Percentiles rank a stretch among this genome's conserved stretches.
Evolutionary conservation across 2,888 invertebrate genomes (phyloP).

Genomic region (Dioctria linearis): DNA sequence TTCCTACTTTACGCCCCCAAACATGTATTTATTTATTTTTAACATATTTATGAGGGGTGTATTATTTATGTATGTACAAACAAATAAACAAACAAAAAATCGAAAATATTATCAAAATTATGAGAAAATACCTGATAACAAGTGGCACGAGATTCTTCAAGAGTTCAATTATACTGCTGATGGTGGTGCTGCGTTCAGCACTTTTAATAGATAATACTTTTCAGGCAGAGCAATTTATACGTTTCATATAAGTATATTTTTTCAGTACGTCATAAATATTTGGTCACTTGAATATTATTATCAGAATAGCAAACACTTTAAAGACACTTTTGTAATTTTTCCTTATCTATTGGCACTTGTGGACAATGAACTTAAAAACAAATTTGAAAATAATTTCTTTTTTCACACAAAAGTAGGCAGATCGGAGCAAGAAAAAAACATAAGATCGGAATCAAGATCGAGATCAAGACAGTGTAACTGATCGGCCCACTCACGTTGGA

Average conservation of each 20-base stretch:
- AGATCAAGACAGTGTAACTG: neutral
- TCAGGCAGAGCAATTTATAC: too few species aligned
- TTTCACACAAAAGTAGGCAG: neutral
- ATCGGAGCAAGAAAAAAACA: neutral
- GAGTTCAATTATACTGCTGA: neutral
- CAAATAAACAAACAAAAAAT: too few species aligned
- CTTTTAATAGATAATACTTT: neutral
- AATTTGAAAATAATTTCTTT: too few species aligned
- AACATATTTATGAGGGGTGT: too few species aligned
- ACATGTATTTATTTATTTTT: too few species aligned
- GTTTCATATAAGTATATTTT: too few species aligned
- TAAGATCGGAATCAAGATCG: neutral
- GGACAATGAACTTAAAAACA: neutral
- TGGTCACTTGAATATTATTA: neutral
- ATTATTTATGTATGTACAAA: too few species aligned
- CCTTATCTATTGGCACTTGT: conserved; percentile 20
- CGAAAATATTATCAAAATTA: neutral
- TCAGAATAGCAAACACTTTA: conserved; percentile 9
- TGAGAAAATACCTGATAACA: conserved; percentile 23
- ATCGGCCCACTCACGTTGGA: conserved; percentile 6
- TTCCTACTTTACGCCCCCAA: too few species aligned
- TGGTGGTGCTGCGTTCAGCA: neutral
- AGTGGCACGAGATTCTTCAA: neutral
- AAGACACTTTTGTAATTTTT: neutral
- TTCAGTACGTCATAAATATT: too few species aligned